phyloP scores from a whole-genome alignment of 2,888 invertebrate genomes.

The Adelphocoris suturalis region DNA sequence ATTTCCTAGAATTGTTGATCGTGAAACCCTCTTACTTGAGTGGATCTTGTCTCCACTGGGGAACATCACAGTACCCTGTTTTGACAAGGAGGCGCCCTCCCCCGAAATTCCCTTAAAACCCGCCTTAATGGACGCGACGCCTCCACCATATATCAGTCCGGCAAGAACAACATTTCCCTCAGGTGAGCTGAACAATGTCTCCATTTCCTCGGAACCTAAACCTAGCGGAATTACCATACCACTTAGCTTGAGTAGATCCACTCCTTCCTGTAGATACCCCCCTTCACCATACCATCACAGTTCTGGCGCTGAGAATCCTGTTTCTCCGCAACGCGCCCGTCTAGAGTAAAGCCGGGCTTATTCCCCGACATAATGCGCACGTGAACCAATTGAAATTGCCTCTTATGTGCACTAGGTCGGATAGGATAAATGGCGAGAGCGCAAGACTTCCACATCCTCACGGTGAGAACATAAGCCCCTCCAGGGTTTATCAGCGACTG shows the following conservation, averaged over 20 bases:
- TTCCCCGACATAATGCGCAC: conserved; percentile 9
- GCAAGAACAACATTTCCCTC: conserved; percentile 13
- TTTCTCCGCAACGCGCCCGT: background rate
- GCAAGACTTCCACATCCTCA: background rate
- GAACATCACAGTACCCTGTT: background rate
- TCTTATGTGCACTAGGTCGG: background rate
- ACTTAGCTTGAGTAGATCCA: conserved; percentile 52
- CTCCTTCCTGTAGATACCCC: background rate
- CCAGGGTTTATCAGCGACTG: background rate
- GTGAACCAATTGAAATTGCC: conserved; percentile 33
- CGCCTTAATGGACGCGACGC: background rate
- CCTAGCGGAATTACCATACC: conserved; percentile 57
- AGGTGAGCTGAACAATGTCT: conserved; percentile 53
- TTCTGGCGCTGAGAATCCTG: background rate
- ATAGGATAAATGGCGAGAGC: background rate
- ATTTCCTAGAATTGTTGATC: too few species aligned
- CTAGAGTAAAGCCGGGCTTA: background rate
- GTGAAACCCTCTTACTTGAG: background rate
- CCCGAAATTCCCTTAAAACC: background rate
- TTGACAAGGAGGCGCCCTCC: background rate
- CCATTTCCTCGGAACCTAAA: conserved; percentile 48
- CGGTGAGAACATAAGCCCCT: background rate
- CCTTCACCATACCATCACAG: too few species aligned
- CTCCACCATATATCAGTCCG: conserved; percentile 24
- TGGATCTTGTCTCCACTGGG: background rate